Conservation (phyloP, 2,888 invertebrate species). For the Leucozona laternaria region DNA sequence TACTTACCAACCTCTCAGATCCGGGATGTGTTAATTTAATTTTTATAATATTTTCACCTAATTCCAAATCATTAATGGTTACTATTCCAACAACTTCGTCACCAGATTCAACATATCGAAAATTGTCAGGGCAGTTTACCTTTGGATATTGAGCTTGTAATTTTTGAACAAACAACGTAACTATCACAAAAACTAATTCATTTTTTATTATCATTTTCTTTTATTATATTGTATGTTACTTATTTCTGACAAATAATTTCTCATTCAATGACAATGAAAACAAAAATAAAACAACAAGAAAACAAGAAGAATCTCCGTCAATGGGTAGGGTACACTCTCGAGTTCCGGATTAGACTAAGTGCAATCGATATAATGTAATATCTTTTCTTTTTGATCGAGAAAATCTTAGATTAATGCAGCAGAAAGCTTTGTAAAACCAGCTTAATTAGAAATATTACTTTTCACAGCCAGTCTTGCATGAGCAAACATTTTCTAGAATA, state of each 20-base stretch:
- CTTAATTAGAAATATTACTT: too few species aligned
- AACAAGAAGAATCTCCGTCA: not conserved
- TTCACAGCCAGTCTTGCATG: too few species aligned
- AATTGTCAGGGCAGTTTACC: too few species aligned
- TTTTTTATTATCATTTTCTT: too few species aligned
- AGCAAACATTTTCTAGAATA: too few species aligned
- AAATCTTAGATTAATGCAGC: not conserved
- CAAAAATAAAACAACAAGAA: not conserved
- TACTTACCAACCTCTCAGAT: too few species aligned
- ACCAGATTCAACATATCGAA: too few species aligned
- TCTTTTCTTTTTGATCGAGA: not conserved
- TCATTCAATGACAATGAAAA: not conserved
- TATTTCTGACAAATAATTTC: not conserved
- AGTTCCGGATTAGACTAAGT: not conserved
- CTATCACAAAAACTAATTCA: too few species aligned
- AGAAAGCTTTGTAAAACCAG: too few species aligned
- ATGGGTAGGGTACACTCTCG: not conserved
- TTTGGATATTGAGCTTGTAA: too few species aligned
- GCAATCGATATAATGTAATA: not conserved
- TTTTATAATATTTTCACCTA: not conserved
- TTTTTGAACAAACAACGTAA: too few species aligned
- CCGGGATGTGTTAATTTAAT: slow-evolving; percentile 2
- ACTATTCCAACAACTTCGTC: not conserved
- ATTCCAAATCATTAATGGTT: not conserved
- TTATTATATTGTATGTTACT: not conserved